Conservation (phyloP, 2,113 vertebrate genomes). For the Morone saxatilis region DNA sequence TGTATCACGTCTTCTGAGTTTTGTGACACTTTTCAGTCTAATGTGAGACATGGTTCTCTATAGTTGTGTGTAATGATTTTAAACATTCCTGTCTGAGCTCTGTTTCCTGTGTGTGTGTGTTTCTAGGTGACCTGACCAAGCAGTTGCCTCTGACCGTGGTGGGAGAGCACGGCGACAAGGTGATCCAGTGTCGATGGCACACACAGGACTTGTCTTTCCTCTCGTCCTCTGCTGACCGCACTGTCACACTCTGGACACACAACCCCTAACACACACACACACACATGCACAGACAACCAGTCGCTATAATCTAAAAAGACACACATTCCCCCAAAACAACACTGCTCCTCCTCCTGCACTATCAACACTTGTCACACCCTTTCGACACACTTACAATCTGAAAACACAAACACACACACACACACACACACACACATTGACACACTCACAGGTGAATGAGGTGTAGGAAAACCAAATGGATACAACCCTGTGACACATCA, state of each 20-base stretch:
- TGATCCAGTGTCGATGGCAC: constrained; percentile 99
- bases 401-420: neutral
- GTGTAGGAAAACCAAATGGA: constrained; percentile 50
- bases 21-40: neutral
- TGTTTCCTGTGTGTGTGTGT: constrained; percentile 24
- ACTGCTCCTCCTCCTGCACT: constrained; percentile 25
- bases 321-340: constrained; percentile 35
- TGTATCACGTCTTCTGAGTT: neutral
- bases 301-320: constrained; percentile 10
- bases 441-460: constrained; percentile 31
- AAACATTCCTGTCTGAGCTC: neutral
- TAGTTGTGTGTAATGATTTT: neutral
- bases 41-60: neutral
- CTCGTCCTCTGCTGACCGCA: constrained; percentile 97
- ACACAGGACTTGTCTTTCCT: constrained; percentile 97
- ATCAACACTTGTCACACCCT: constrained; percentile 21
- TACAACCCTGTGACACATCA: constrained; percentile 35
- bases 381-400: neutral
- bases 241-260: constrained; percentile 98
- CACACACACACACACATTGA: neutral
- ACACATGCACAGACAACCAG: neutral
- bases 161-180: constrained; percentile 97
- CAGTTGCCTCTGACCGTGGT: constrained; percentile 93
- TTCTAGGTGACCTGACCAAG: constrained; percentile 90
- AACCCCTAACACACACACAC: constrained; percentile 83